phyloP scores from a whole-genome alignment of 1,140 invertebrate genomes.

The Bicyclus anynana region DNA sequence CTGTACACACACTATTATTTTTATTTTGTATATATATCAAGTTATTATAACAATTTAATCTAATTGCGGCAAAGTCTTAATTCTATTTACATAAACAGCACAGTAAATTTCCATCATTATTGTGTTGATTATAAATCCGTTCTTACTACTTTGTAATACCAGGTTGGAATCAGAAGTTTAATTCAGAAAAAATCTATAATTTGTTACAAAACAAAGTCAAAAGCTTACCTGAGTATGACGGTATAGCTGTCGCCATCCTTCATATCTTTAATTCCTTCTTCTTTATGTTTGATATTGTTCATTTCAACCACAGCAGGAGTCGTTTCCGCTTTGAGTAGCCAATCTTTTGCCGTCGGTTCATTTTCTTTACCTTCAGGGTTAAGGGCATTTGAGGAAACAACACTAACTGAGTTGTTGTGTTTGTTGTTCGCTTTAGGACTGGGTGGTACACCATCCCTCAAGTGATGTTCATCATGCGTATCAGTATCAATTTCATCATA shows the following conservation, averaged over 20 bases:
- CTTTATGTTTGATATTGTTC: slow-evolving; percentile 71
- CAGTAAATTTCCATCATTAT: too few relatives aligned
- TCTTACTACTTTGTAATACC: too few relatives aligned
- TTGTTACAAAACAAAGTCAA: neutral
- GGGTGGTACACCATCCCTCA: slow-evolving; percentile 59
- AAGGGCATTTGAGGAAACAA: slow-evolving; percentile 67
- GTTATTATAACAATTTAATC: too few relatives aligned
- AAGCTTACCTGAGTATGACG: slow-evolving; percentile 77
- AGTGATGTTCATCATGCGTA: slow-evolving; percentile 79
- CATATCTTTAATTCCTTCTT: slow-evolving; percentile 64
- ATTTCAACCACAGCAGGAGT: slow-evolving; percentile 59
- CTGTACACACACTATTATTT: too few relatives aligned
- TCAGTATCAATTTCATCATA: slow-evolving; percentile 88
- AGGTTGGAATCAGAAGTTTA: too few relatives aligned
- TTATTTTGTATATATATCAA: too few relatives aligned
- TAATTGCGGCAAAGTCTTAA: too few relatives aligned
- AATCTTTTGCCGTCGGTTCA: slow-evolving; percentile 69
- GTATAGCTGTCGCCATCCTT: slow-evolving; percentile 82
- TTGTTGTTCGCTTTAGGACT: slow-evolving; percentile 64
- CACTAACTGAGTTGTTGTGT: slow-evolving; percentile 64
- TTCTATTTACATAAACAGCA: too few relatives aligned
- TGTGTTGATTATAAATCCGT: too few relatives aligned
- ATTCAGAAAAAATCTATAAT: too few relatives aligned
- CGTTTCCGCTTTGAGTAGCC: slow-evolving; percentile 57
- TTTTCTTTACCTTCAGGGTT: slow-evolving; percentile 57